These are phyloP conservation scores for Byasa hedistus DNA, from an alignment of 2,888 invertebrate species.

Conservation along the genomic window DNA sequence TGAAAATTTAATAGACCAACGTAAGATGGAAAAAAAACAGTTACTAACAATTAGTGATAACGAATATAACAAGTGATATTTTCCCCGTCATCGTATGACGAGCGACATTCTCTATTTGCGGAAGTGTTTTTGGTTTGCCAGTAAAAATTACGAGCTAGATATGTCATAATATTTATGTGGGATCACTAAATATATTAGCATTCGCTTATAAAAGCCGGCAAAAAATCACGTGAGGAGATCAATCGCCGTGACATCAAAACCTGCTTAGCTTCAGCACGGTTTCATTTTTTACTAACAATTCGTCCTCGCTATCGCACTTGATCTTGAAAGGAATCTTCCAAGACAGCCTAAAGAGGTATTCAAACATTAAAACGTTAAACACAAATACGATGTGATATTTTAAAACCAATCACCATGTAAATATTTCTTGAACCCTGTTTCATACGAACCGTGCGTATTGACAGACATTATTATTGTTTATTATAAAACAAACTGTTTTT, in stretches of 20 bases:
- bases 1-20: too few species aligned
- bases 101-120: too few species aligned
- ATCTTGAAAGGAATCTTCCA: constrained; percentile 17
- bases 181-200: background rate
- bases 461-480: background rate
- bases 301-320: constrained; percentile 25
- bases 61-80: too few species aligned
- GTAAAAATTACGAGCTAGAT: background rate
- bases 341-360: background rate
- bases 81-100: background rate
- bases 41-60: too few species aligned
- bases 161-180: background rate
- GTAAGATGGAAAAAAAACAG: too few species aligned
- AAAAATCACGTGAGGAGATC: constrained; percentile 33
- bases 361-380: background rate
- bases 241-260: constrained; percentile 36
- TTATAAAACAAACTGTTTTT: background rate
- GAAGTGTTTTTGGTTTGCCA: background rate
- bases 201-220: constrained; percentile 2
- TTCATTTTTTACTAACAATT: constrained; percentile 33
- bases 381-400: background rate
- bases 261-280: constrained; percentile 34
- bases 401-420: too few species aligned
- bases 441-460: background rate
- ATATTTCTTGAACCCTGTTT: background rate